Evolutionary conservation across 2,888 invertebrate genomes (phyloP), one percentile per base, ranked within the genome.

Genomic region (Teleiodes luculella): DNA sequence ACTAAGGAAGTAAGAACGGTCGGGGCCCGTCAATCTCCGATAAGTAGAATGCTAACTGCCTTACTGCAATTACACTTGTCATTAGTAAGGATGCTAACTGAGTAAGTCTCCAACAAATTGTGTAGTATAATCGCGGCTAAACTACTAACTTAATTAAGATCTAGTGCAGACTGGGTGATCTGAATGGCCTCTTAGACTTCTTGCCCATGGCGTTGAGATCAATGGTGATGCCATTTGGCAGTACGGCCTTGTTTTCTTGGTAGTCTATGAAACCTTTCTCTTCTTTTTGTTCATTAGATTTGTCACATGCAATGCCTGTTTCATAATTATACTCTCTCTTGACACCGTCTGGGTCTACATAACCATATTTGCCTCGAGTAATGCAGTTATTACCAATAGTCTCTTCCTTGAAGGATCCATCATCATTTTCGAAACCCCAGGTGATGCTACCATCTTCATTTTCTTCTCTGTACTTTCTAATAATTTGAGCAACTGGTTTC

Each of bases 361-460:
- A 96, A 31, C 96, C 96, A 72, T 96, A 96, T 72, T 93, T 95
- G 46, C 95, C 95, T 59, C 93, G 91, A 10, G 94, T 94, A 57
- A 94, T 79, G 68, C 95, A 95, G 77, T 96, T 95, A 10, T 92
- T 87, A 43, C 96, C 96, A 64, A 96, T 94, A 7, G 92, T 91
- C 85, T 96, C 96, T 75, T 96, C 96, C 74, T 96, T 96, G 80
- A 94, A 96, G 1, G 95, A 94, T 18, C 96, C 96, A 69, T 96
- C 96, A 66, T 96, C 96, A 74, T 96, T 96, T 79, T 96, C 96
- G 71, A 94, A 96, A 48, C 96, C 96, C 96, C 96, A 96, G 0
- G 94, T 94, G 66, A 96, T 96, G 72, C 94, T 95, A 37, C 95
- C 95, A 65, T 95, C 95, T 24, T 92, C 90, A 70, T 95, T 95